Percentiles rank a stretch among this genome's conserved stretches.
Conservation (phyloP, 2,113 vertebrate species). For the Pycnonotus jocosus region DNA sequence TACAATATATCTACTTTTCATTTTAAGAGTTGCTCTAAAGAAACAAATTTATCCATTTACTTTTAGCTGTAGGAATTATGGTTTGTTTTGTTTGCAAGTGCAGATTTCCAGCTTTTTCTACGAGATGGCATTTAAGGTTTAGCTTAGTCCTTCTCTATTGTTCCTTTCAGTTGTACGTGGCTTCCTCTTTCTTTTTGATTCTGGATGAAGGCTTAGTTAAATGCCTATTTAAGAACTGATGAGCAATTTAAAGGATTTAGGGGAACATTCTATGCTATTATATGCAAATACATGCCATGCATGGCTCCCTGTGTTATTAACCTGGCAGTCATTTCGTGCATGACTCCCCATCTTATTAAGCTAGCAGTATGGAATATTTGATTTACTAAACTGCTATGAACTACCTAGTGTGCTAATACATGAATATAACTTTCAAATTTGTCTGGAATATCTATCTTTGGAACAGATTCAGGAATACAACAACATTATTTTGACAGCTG, state of each 20-base stretch:
- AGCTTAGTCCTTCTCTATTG: neutral
- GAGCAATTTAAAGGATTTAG: constrained; percentile 81
- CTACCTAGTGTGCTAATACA: constrained; percentile 72
- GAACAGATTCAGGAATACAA: constrained; percentile 64
- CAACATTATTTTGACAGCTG: constrained; percentile 72
- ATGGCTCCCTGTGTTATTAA: constrained; percentile 76
- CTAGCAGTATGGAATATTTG: constrained; percentile 81
- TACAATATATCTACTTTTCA: neutral
- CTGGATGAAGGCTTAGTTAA: constrained; percentile 71
- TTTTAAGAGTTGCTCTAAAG: neutral
- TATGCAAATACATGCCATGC: constrained; percentile 75
- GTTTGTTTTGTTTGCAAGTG: neutral
- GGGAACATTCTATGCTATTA: constrained; percentile 73
- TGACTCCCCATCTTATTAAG: constrained; percentile 81
- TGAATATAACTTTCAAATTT: constrained; percentile 73
- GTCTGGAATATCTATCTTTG: constrained; percentile 64
- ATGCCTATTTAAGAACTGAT: constrained; percentile 77
- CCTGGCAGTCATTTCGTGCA: constrained; percentile 81
- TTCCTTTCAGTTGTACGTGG: constrained; percentile 39
- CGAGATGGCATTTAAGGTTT: constrained; percentile 19
- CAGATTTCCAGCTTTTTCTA: neutral
- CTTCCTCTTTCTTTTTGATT: constrained; percentile 40
- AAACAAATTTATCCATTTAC: neutral
- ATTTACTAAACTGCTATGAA: constrained; percentile 76
- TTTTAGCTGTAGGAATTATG: neutral